Conservation (phyloP, 1,140 invertebrate species). For the Thalassaphorura encarpata region DNA sequence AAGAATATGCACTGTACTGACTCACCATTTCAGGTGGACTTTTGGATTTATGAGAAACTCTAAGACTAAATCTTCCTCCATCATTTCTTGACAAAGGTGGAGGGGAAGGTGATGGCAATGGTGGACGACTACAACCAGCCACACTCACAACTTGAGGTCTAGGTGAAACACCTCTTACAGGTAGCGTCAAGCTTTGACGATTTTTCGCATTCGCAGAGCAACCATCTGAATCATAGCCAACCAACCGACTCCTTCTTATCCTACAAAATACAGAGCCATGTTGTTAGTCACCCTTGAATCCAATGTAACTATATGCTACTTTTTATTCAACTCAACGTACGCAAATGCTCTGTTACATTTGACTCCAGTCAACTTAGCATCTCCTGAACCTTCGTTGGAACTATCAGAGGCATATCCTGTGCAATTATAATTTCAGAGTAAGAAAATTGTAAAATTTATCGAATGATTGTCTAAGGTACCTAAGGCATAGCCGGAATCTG, state of each 20-base stretch:
- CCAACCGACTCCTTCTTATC: constrained; percentile 11
- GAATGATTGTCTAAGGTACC: neutral
- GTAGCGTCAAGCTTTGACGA: constrained; percentile 17
- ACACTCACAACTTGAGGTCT: constrained; percentile 25
- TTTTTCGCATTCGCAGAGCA: neutral
- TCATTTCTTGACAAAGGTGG: constrained; percentile 47
- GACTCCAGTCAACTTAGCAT: constrained; percentile 7
- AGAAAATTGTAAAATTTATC: neutral
- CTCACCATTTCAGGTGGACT: neutral
- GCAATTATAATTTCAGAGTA: no score
- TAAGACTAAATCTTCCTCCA: constrained; percentile 54
- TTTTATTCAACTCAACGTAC: constrained; percentile 29
- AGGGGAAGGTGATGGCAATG: neutral
- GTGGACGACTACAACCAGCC: constrained; percentile 6
- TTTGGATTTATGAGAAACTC: constrained; percentile 32
- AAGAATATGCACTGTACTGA: no score
- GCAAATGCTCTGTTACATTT: constrained; percentile 43
- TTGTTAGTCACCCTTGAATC: no score
- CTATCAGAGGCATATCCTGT: constrained; percentile 35
- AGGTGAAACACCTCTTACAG: constrained; percentile 16
- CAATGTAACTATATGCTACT: neutral
- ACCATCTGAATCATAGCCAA: constrained; percentile 24
- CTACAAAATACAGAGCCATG: constrained; percentile 10
- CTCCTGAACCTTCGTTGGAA: constrained; percentile 33
- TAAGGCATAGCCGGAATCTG: constrained; percentile 21